Conservation (phyloP, 2,113 vertebrate genomes). For the Corythaeola cristata region DNA sequence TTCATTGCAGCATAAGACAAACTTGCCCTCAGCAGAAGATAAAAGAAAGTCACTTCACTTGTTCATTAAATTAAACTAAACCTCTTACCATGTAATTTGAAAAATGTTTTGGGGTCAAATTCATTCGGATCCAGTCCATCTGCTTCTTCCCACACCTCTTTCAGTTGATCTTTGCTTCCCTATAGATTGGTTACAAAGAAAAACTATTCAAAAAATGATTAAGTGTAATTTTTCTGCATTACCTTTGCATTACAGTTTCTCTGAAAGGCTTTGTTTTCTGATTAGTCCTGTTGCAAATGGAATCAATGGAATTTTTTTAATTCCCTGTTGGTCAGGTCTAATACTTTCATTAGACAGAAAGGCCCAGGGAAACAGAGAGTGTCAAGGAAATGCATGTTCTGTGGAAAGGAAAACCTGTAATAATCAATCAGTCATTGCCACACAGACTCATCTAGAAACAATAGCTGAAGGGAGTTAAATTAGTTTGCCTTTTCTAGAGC, state of each 20-base stretch:
- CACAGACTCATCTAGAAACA: neutral
- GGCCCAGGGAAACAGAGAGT: neutral
- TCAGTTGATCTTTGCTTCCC: conserved; percentile 97
- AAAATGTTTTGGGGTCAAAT: conserved; percentile 97
- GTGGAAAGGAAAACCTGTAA: neutral
- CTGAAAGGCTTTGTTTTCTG: neutral
- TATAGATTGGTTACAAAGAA: conserved; percentile 68
- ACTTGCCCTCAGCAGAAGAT: neutral
- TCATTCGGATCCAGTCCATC: conserved; percentile 96
- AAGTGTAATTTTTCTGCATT: neutral
- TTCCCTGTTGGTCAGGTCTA: neutral
- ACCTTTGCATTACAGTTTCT: neutral
- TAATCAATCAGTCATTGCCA: neutral
- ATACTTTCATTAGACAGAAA: neutral
- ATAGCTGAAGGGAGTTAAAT: neutral
- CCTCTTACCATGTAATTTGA: conserved; percentile 93
- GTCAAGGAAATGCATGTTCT: neutral
- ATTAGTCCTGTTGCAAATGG: neutral
- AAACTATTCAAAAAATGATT: conserved; percentile 8
- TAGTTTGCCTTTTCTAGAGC: neutral
- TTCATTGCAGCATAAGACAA: neutral
- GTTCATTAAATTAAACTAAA: conserved; percentile 46
- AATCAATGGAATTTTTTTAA: neutral
- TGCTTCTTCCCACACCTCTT: conserved; percentile 96
- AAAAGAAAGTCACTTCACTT: neutral